phyloP scores from a whole-genome alignment of 2,888 invertebrate species.

The Merodon equestris region DNA sequence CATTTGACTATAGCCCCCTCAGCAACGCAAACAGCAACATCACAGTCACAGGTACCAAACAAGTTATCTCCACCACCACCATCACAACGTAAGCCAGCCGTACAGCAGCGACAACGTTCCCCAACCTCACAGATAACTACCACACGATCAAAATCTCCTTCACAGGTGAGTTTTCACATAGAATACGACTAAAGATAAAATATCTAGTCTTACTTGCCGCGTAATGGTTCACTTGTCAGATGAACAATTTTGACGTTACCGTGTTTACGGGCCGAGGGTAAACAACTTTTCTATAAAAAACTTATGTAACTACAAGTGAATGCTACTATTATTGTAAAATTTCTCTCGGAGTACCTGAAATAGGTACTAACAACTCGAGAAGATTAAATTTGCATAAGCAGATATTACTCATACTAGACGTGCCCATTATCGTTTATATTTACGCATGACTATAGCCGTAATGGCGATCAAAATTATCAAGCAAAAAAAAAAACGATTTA shows the following conservation, averaged over 20 bases:
- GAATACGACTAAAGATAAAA: no score
- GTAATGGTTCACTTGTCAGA: slow-evolving; percentile 3
- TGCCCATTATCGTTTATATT: no score
- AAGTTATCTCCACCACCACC: slow-evolving; percentile 76
- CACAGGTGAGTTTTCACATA: slow-evolving; percentile 69
- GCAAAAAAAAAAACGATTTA: no score
- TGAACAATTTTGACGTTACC: background rate
- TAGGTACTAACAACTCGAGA: no score
- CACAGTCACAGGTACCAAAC: slow-evolving; percentile 72
- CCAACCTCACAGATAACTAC: slow-evolving; percentile 54
- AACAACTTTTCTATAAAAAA: slow-evolving; percentile 24
- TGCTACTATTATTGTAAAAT: no score
- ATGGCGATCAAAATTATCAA: no score
- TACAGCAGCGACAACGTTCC: slow-evolving; percentile 63
- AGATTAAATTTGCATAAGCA: no score
- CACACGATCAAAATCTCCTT: slow-evolving; percentile 67
- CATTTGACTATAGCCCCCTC: slow-evolving; percentile 77
- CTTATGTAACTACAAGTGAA: slow-evolving; percentile 14
- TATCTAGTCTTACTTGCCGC: background rate
- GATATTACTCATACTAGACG: no score
- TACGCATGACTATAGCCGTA: no score
- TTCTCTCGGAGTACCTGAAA: no score
- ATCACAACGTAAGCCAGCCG: slow-evolving; percentile 68
- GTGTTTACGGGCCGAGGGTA: slow-evolving; percentile 14
- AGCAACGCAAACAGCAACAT: slow-evolving; percentile 71